Percentiles rank a stretch among this genome's conserved stretches.
These are phyloP conservation scores for Sycophaga agraensis DNA, from an alignment of 1,140 invertebrate species.

Conservation along the genomic window DNA sequence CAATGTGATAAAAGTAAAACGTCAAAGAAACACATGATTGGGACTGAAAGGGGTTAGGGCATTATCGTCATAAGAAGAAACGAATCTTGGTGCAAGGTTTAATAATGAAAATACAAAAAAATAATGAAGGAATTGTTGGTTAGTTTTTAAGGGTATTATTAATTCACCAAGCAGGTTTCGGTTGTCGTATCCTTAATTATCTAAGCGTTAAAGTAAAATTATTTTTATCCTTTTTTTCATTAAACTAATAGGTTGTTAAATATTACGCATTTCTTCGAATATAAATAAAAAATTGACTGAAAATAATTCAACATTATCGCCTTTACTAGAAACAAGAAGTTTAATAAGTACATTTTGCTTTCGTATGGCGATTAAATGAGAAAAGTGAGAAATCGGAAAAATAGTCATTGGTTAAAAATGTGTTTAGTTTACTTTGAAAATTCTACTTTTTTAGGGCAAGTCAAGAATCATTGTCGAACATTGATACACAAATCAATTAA, in stretches of 20 bases:
- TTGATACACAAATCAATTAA: slow-evolving; percentile 1
- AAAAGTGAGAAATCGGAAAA: too few relatives aligned
- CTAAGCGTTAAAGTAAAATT: neutral
- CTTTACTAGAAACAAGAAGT: neutral
- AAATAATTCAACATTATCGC: slow-evolving; percentile 11
- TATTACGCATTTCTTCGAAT: neutral
- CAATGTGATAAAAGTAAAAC: slow-evolving; percentile 21
- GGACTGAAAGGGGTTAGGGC: slow-evolving; percentile 7
- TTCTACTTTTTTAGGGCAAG: too few relatives aligned
- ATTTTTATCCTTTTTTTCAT: neutral
- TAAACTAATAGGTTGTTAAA: slow-evolving; percentile 13
- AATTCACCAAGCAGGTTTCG: neutral
- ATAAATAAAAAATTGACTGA: slow-evolving; percentile 14
- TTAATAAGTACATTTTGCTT: slow-evolving; percentile 28
- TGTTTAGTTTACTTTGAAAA: too few relatives aligned
- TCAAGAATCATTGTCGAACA: too few relatives aligned
- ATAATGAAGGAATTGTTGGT: too few relatives aligned
- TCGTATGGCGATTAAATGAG: neutral
- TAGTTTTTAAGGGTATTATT: slow-evolving; percentile 3
- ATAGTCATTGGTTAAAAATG: too few relatives aligned
- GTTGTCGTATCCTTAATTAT: neutral
- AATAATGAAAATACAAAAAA: slow-evolving; percentile 10
- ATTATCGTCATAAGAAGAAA: slow-evolving; percentile 10
- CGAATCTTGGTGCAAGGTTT: slow-evolving; percentile 13
- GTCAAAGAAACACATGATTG: slow-evolving; percentile 7